Percentiles rank a stretch among this genome's conserved stretches.
Conservation (phyloP, 30 jellyfish, hydroid and myxozoan species). For the Haliclystus octoradiatus region DNA sequence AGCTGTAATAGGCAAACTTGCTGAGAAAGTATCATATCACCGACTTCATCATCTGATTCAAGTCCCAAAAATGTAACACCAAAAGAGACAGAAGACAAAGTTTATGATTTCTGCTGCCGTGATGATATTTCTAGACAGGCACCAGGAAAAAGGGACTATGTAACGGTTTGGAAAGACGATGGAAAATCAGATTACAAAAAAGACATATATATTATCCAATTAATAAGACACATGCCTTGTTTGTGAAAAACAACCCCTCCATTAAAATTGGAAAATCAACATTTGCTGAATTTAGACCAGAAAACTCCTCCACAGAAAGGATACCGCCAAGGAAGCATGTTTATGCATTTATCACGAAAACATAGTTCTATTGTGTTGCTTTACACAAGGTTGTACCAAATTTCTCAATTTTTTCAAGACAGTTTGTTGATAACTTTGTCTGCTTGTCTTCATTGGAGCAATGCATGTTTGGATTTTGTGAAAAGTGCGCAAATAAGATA, state of each 20-base stretch:
- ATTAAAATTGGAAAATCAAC: slow-evolving; percentile 2
- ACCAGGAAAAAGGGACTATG: slow-evolving; percentile 28
- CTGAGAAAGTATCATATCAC: too few species aligned
- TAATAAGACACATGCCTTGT: not conserved
- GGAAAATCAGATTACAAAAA: slow-evolving; percentile 6
- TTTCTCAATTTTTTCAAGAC: slow-evolving; percentile 38
- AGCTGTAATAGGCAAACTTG: slow-evolving; percentile 1
- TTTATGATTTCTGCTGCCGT: not conserved
- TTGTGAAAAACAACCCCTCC: slow-evolving; percentile 5
- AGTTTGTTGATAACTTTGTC: slow-evolving; percentile 32
- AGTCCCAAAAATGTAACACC: not conserved
- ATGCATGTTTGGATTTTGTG: slow-evolving; percentile 33
- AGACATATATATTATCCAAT: slow-evolving; percentile 6
- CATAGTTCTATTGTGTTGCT: slow-evolving; percentile 28
- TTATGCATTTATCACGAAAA: slow-evolving; percentile 34
- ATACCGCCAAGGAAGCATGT: slow-evolving; percentile 26
- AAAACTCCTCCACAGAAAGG: slow-evolving; percentile 17
- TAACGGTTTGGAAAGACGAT: slow-evolving; percentile 18
- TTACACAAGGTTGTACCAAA: slow-evolving; percentile 27
- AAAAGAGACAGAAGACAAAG: slow-evolving; percentile 5
- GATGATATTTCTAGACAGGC: slow-evolving; percentile 20
- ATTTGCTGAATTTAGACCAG: slow-evolving; percentile 10
- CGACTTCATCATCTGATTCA: too few species aligned
- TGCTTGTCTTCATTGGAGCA: slow-evolving; percentile 29
- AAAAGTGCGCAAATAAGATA: slow-evolving; percentile 16